Percentiles rank a stretch among this genome's conserved stretches.
phyloP scores from a whole-genome alignment of 2,888 invertebrate genomes.

The Micoletzkya japonica region DNA sequence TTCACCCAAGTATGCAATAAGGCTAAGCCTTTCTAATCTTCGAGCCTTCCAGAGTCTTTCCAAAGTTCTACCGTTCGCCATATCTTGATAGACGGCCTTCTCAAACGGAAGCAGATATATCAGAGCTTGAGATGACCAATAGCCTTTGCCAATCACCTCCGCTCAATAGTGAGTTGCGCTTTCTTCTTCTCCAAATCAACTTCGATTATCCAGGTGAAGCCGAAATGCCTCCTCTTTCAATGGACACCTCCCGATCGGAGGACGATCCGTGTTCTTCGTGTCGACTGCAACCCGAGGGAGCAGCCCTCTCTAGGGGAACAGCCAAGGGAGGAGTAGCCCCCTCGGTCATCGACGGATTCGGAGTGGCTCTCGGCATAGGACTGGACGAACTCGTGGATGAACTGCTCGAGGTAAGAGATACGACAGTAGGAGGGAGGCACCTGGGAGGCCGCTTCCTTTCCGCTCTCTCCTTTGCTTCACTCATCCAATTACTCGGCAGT shows the following conservation, averaged over 20 bases:
- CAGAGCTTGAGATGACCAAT: not conserved
- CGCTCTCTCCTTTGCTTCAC: not conserved
- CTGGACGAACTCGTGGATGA: conserved; percentile 46
- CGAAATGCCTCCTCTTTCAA: conserved; percentile 7
- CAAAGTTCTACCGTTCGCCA: conserved; percentile 69
- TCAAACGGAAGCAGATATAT: conserved; percentile 1
- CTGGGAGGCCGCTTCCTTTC: not conserved
- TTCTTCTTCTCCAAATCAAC: not conserved
- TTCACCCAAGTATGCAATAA: conserved; percentile 55
- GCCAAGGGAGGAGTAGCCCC: not conserved
- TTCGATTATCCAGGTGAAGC: conserved; percentile 6
- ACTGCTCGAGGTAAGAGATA: conserved; percentile 40
- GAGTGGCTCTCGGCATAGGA: conserved; percentile 26
- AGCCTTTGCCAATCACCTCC: conserved; percentile 3
- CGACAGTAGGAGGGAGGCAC: not conserved
- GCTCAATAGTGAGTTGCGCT: conserved; percentile 2
- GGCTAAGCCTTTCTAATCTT: conserved; percentile 34
- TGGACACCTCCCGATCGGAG: not conserved
- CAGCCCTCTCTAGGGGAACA: not conserved
- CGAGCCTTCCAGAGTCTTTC: conserved; percentile 67
- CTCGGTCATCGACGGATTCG: conserved; percentile 40
- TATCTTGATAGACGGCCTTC: conserved; percentile 35
- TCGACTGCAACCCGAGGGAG: not conserved
- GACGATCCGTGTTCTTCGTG: not conserved
- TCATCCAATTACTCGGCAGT: conserved; percentile 5